phyloP scores from a whole-genome alignment of 2,797 vertebrate species.

The Gallinago solitaria region DNA sequence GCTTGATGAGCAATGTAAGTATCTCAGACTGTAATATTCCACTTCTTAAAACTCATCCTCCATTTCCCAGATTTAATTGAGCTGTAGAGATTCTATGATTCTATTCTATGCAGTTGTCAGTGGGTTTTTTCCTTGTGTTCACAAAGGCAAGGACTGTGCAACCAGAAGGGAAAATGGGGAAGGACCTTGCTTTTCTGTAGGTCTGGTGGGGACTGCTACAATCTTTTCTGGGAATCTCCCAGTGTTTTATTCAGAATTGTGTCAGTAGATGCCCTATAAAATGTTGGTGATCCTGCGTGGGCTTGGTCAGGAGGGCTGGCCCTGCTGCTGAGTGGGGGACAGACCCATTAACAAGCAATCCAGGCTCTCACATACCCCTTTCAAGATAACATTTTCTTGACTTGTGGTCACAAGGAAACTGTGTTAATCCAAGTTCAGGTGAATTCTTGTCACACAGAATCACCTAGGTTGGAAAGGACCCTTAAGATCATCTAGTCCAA shows the following conservation, averaged over 20 bases:
- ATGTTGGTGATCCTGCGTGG: background rate
- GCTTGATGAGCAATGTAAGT: background rate
- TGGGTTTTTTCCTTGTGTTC: background rate
- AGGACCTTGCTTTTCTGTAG: background rate
- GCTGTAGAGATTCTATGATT: background rate
- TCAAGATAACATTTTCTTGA: background rate
- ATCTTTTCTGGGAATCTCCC: background rate
- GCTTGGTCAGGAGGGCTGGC: background rate
- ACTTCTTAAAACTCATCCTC: background rate
- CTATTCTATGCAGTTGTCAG: background rate
- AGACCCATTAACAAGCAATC: background rate
- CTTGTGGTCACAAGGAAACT: background rate
- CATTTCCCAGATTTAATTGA: rapidly evolving
- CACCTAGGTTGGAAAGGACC: too few relatives aligned
- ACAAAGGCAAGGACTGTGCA: background rate
- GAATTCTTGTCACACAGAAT: background rate
- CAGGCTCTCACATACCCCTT: rapidly evolving
- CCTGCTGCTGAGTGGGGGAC: background rate
- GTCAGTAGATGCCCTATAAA: background rate
- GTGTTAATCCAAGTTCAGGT: background rate
- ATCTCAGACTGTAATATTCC: background rate
- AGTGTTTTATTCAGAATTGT: background rate
- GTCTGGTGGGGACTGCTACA: background rate
- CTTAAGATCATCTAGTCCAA: too few relatives aligned
- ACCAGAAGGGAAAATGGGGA: background rate